A percentile compares a stretch with the other conserved stretches of the same genome.
These are phyloP conservation scores for Catotricha subobsoleta DNA, from an alignment of 2,888 invertebrate species.

Conservation along the genomic window DNA sequence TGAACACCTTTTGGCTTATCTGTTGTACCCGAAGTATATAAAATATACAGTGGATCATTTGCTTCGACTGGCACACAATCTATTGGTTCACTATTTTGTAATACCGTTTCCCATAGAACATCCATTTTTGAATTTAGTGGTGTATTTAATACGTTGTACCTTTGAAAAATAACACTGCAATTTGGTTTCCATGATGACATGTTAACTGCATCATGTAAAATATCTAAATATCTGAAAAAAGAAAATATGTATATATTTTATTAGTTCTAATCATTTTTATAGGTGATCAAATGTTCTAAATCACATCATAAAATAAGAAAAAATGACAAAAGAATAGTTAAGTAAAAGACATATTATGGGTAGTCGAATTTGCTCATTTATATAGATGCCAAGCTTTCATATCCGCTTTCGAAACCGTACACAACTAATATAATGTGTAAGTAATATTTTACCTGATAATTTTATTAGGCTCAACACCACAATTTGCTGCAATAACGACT, in stretches of 20 bases:
- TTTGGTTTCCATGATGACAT: slow-evolving; percentile 52
- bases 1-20: slow-evolving; percentile 62
- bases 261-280: too few relatives aligned
- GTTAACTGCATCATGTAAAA: slow-evolving; percentile 42
- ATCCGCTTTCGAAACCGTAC: too few relatives aligned
- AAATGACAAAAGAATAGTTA: too few relatives aligned
- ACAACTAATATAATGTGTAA: too few relatives aligned
- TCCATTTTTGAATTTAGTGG: slow-evolving; percentile 47
- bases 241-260: neutral
- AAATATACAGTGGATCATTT: slow-evolving; percentile 75
- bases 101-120: slow-evolving; percentile 57
- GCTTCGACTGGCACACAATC: slow-evolving; percentile 69
- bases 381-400: too few relatives aligned
- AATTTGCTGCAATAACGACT: slow-evolving; percentile 76
- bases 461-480: slow-evolving; percentile 76
- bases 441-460: slow-evolving; percentile 44
- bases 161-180: slow-evolving; percentile 69
- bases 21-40: slow-evolving; percentile 84
- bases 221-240: slow-evolving; percentile 23
- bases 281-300: too few relatives aligned
- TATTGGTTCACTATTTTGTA: slow-evolving; percentile 44
- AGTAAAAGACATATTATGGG: too few relatives aligned
- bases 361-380: too few relatives aligned
- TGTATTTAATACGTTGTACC: slow-evolving; percentile 46
- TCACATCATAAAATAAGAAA: too few relatives aligned